These are phyloP conservation scores for Nemapogon koenigi DNA, from an alignment of 2,888 invertebrate genomes.

Conservation along the genomic window DNA sequence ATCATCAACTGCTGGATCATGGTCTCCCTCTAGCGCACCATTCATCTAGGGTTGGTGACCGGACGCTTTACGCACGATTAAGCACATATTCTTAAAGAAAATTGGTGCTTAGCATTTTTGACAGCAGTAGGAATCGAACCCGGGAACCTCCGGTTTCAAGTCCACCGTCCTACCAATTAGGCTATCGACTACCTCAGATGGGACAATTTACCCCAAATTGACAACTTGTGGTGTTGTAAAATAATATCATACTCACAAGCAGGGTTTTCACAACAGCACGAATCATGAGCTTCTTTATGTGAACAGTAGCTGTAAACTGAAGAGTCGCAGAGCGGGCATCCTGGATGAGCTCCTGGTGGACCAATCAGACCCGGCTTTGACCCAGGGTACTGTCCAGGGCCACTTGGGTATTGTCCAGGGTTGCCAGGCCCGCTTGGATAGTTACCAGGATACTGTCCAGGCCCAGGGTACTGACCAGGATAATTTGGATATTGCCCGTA, in stretches of 20 bases:
- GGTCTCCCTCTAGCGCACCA: too few relatives aligned
- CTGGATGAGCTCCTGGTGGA: constrained; percentile 51
- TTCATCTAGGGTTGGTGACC: too few relatives aligned
- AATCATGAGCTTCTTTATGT: constrained; percentile 76
- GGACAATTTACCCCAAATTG: too few relatives aligned
- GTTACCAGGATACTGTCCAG: constrained; percentile 8
- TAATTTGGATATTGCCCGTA: constrained; percentile 14
- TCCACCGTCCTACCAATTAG: too few relatives aligned
- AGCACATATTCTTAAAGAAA: too few relatives aligned
- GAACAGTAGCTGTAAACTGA: constrained; percentile 81
- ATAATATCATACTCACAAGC: constrained; percentile 36
- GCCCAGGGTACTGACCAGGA: constrained; percentile 21
- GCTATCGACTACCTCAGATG: too few relatives aligned
- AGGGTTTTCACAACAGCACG: constrained; percentile 73
- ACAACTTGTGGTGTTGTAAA: too few relatives aligned
- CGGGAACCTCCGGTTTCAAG: too few relatives aligned
- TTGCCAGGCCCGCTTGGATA: constrained; percentile 22
- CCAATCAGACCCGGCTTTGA: constrained; percentile 28
- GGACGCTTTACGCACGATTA: too few relatives aligned
- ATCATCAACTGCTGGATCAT: too few relatives aligned
- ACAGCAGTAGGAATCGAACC: too few relatives aligned
- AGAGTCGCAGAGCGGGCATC: constrained; percentile 79
- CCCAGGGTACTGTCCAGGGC: constrained; percentile 11
- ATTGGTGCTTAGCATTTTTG: too few relatives aligned
- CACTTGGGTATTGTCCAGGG: constrained; percentile 20